Base-by-base conservation (phyloP, 37 sponge, comb jelly and placozoan species). In the Tethya wilhelma region DNA sequence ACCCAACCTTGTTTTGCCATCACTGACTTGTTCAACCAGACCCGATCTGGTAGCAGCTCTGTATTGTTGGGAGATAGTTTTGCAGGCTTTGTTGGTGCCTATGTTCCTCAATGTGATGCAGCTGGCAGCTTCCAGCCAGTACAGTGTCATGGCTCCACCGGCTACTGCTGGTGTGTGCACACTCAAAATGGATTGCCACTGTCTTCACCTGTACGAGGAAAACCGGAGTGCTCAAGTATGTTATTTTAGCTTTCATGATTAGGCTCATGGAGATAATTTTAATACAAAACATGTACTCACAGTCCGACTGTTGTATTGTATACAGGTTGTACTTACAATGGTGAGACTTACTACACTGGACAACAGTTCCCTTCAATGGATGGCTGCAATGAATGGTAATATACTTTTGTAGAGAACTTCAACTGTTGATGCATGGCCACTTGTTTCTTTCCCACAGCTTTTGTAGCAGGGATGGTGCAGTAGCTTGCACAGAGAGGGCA, bases 81-180 rank as follows among this genome's bases (percentile, higher is more conserved):
- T n/a, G n/a, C n/a, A 2, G 4, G 2, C 1, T 55, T 41, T 26
- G 1, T 55, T 34, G 87, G 84, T 0, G 32, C 43, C 34, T 91
- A 72, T 74, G 34, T 58, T 0, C 92, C 92, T 7, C 59, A 78
- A 49, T 91, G 92, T 74, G 49, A 45, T n/a, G 59, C 58, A 0
- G 76, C 86, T 59, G 87, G 92, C 26, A 73, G 33, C 19, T 87
- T 73, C 39, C 2, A 2, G 9, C 31, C 78, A 8, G 20, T 65
- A 25, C 92, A 91, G 76, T 83, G 80, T 59, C 72, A 73, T 28
- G 80, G 64, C 30, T 71, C 79, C 57, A 90, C 82, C 14, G 91
- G 91, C 20, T 70, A 71, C 62, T 87, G 84, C 41, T 91, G 92
- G 92, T 91, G 92, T 79, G 92, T 91, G 34, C 42, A 81, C n/a